phyloP scores from a whole-genome alignment of 2,888 invertebrate species.

The Melipona bicolor region DNA sequence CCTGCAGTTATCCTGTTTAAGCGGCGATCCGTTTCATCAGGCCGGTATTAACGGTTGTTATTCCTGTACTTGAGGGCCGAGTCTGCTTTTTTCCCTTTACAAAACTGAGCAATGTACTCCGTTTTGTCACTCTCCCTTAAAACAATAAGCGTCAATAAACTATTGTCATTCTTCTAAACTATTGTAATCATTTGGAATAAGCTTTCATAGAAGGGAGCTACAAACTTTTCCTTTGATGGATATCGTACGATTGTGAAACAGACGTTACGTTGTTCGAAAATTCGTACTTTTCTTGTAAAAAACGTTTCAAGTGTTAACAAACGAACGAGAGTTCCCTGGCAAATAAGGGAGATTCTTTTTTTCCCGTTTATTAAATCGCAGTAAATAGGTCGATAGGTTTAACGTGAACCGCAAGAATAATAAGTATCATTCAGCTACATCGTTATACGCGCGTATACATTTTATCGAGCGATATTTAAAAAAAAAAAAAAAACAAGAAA shows the following conservation, averaged over 20 bases:
- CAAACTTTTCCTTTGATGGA: not conserved
- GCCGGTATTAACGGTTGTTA: conserved; percentile 34
- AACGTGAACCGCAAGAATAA: not conserved
- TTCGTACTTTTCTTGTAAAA: not conserved
- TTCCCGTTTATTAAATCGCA: not conserved
- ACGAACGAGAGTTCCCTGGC: not conserved
- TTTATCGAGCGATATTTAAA: not conserved
- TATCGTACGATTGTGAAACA: not conserved
- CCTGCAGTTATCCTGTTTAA: conserved; percentile 46
- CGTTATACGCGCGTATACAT: not conserved
- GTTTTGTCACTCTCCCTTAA: not conserved
- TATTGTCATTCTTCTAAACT: too few species aligned
- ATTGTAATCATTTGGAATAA: too few species aligned
- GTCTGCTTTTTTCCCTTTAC: not conserved
- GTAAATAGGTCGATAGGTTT: conserved; percentile 13
- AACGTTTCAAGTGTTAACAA: not conserved
- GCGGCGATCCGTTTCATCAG: conserved; percentile 46
- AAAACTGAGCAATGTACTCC: not conserved
- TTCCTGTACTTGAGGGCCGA: not conserved
- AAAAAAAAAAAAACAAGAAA: too few species aligned
- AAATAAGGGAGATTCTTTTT: not conserved
- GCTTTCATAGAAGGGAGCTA: not conserved
- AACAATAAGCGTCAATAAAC: too few species aligned
- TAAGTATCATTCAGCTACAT: not conserved
- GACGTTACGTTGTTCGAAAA: not conserved